Base-by-base conservation (phyloP, 2,888 invertebrate species). In the Operophtera brumata region DNA sequence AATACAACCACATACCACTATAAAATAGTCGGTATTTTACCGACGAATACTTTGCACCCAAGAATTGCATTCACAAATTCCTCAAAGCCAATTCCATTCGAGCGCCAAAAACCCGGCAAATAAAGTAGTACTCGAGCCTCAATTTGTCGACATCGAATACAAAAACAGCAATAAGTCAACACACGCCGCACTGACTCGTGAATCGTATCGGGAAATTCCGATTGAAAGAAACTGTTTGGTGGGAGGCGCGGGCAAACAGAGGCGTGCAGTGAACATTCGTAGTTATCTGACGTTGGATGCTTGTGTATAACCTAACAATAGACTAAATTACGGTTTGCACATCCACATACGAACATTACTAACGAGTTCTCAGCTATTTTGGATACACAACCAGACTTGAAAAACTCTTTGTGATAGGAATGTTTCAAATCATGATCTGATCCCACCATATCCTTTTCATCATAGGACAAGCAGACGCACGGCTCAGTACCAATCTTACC, bases 161-260 rank as follows among this genome's bases (percentile, higher is more conserved):
- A 64, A 64, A 62, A 65, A 71, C 59, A 62, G 61, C 64, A 76
- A 75, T 75, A 79, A 80, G 77, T 77, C 77, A 80, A 79, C 75
- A 78, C 58, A 67, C 58, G 67, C 66, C 63, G 64, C 65, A 12
- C 43, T 64, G 59, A 78, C 79, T 79, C 78, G 80, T 77, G 78
- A 78, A 77, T 64, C 65, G 78, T 77, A 81, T 80, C 72, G 78
- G 73, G 73, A 73, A 80, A 82, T 80, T 73, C 65, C 75, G 70
- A 80, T 78, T 77, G 80, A 81, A 85, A 81, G 81, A 80, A 82
- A 80, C 75, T 75, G 69, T 61, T 65, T 40, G 58, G 57, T 45
- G 51, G 64, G 67, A 67, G 45, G 45, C 64, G 70, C 64, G 72
- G 35, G 57, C 54, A 67, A 65, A 66, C 61, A 64, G 26, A 47